These are phyloP conservation scores for Sceliomorpha sp. DNA, from an alignment of 2,888 invertebrate genomes.

Conservation along the genomic window DNA sequence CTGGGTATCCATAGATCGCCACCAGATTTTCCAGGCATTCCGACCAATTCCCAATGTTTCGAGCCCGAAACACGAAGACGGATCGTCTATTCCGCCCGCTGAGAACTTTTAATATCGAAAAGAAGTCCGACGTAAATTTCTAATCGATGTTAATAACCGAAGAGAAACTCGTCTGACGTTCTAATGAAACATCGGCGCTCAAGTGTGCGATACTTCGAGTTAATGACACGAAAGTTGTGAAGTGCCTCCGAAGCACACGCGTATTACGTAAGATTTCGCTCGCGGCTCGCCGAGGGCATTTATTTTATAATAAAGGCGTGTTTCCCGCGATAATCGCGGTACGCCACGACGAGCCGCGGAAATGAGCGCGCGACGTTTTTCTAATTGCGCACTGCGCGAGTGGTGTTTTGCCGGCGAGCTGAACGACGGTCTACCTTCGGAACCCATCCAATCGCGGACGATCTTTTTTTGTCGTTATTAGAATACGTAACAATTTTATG, in stretches of 20 bases:
- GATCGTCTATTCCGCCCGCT: too few species aligned
- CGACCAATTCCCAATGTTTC: too few species aligned
- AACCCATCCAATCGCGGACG: slow-evolving; percentile 23
- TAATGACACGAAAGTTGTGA: slow-evolving; percentile 70
- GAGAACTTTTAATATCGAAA: too few species aligned
- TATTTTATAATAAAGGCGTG: slow-evolving; percentile 35
- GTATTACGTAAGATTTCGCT: slow-evolving; percentile 64
- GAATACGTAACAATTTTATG: slow-evolving; percentile 17
- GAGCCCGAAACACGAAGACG: too few species aligned
- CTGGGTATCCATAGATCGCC: too few species aligned
- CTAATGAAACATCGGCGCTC: slow-evolving; percentile 67
- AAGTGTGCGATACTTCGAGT: slow-evolving; percentile 62
- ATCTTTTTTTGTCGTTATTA: slow-evolving; percentile 8
- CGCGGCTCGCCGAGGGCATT: slow-evolving; percentile 42
- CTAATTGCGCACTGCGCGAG: slow-evolving; percentile 15
- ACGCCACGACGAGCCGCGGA: slow-evolving; percentile 27
- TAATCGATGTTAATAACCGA: not conserved
- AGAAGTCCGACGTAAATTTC: too few species aligned
- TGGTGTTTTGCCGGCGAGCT: slow-evolving; percentile 6
- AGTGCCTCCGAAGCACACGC: slow-evolving; percentile 67
- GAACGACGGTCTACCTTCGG: slow-evolving; percentile 28
- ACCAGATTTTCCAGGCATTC: too few species aligned
- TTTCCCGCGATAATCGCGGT: slow-evolving; percentile 27
- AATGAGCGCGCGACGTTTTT: slow-evolving; percentile 43
- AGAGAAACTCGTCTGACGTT: slow-evolving; percentile 70